These are phyloP conservation scores for Avahi laniger DNA, from an alignment of 2,797 vertebrate species.

Conservation along the genomic window DNA sequence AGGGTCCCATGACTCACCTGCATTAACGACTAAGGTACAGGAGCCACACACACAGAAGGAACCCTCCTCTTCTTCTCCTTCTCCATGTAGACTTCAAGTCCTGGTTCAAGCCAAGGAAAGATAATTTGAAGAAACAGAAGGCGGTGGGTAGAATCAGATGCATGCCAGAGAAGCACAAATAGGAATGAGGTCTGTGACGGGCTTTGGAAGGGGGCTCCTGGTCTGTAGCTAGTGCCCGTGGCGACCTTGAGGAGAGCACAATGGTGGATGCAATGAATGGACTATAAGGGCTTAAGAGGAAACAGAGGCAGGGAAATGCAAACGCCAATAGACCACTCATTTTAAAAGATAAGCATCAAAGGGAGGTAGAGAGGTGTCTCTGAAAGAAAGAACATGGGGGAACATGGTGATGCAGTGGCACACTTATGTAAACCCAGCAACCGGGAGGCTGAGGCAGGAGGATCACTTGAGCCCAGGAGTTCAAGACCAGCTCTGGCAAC, in stretches of 20 bases:
- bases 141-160: neutral
- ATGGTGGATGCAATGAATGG: neutral
- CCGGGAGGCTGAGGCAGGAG: neutral
- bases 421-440: neutral
- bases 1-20: neutral
- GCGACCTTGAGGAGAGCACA: rapidly evolving
- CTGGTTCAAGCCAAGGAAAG: neutral
- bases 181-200: neutral
- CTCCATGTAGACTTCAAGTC: neutral
- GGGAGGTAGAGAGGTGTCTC: neutral
- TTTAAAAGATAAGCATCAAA: neutral
- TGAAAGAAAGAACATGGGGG: neutral
- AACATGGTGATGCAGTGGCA: neutral
- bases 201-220: neutral
- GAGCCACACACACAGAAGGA: neutral
- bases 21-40: neutral
- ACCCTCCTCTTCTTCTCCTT: neutral
- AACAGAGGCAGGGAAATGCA: neutral
- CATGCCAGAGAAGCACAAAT: neutral
- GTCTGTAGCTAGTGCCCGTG: neutral
- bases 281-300: neutral
- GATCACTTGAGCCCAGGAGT: neutral
- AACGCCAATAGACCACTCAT: neutral
- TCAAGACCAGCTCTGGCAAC: neutral
- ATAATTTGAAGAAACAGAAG: neutral